Conservation (phyloP, 2,113 vertebrate species). For the Mungos mungo region DNA sequence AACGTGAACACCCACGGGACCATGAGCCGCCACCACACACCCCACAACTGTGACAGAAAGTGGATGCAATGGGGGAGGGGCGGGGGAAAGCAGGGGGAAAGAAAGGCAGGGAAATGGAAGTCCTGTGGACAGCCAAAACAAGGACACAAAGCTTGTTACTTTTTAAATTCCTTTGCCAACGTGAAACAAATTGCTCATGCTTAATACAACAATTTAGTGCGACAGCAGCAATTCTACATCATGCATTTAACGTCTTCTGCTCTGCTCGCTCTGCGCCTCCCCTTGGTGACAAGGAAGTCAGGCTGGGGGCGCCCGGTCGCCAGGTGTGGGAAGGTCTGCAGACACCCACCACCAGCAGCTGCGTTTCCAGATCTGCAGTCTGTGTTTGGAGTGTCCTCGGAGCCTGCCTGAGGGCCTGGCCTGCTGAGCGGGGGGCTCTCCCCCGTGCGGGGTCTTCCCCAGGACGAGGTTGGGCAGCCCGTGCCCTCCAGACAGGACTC, state of each 20-base stretch:
- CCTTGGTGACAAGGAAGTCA: constrained; percentile 63
- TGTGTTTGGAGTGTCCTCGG: neutral
- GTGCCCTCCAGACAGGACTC: neutral
- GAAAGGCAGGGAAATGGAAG: neutral
- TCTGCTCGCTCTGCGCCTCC: constrained; percentile 36
- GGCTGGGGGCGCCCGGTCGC: neutral
- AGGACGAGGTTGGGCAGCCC: neutral
- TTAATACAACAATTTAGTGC: constrained; percentile 81
- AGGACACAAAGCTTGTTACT: constrained; percentile 74
- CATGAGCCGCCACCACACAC: constrained; percentile 46
- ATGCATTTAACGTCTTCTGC: constrained; percentile 83
- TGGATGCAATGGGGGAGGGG: neutral
- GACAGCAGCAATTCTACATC: constrained; percentile 83
- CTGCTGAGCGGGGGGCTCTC: neutral
- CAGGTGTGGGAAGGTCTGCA: neutral
- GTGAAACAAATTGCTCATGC: constrained; percentile 86
- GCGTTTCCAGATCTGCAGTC: neutral
- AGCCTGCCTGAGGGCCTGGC: neutral
- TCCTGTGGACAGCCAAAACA: constrained; percentile 71
- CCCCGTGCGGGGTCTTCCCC: neutral
- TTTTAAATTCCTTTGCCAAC: constrained; percentile 83
- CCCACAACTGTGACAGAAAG: constrained; percentile 1
- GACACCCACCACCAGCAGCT: neutral
- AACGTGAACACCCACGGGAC: constrained; percentile 22
- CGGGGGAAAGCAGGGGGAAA: neutral